Percentiles rank a stretch among this genome's conserved stretches.
Conservation (phyloP, 2,888 invertebrate genomes). For the Trimorus sp. region DNA sequence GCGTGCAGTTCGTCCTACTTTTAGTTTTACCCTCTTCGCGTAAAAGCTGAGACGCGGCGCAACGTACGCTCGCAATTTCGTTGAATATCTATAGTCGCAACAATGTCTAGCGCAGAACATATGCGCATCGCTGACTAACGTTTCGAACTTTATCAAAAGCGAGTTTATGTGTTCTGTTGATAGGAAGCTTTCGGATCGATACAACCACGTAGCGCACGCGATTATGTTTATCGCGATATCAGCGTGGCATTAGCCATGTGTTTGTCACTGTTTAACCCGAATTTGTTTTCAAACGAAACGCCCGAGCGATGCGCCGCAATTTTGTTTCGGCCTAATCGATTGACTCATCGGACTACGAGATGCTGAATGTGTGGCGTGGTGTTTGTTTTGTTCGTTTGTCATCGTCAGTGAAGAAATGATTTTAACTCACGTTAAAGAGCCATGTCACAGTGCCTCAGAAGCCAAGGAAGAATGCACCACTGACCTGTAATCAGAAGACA, state of each 20-base stretch:
- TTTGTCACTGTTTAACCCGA: slow-evolving; percentile 66
- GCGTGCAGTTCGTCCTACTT: slow-evolving; percentile 66
- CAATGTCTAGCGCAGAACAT: slow-evolving; percentile 63
- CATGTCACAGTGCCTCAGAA: slow-evolving; percentile 75
- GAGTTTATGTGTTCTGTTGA: slow-evolving; percentile 67
- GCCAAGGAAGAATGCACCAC: slow-evolving; percentile 77
- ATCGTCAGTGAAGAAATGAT: slow-evolving; percentile 65
- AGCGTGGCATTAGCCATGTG: slow-evolving; percentile 65
- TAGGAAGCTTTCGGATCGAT: slow-evolving; percentile 65
- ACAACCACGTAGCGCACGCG: slow-evolving; percentile 63
- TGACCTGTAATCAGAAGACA: slow-evolving; percentile 75
- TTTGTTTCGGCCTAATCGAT: slow-evolving; percentile 33
- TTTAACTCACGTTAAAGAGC: slow-evolving; percentile 78
- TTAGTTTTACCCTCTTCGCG: slow-evolving; percentile 58
- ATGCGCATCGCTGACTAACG: slow-evolving; percentile 65
- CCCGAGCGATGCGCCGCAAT: slow-evolving; percentile 35
- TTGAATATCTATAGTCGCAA: slow-evolving; percentile 63
- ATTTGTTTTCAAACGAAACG: slow-evolving; percentile 49
- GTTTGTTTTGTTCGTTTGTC: slow-evolving; percentile 13
- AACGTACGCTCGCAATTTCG: slow-evolving; percentile 62
- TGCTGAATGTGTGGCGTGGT: not conserved
- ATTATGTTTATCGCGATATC: slow-evolving; percentile 67
- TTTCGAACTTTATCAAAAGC: slow-evolving; percentile 68
- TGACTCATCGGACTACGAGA: not conserved
- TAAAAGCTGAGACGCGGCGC: slow-evolving; percentile 64